These are phyloP conservation scores for Norana najaformis DNA, from an alignment of 2,888 invertebrate species.

Conservation along the genomic window DNA sequence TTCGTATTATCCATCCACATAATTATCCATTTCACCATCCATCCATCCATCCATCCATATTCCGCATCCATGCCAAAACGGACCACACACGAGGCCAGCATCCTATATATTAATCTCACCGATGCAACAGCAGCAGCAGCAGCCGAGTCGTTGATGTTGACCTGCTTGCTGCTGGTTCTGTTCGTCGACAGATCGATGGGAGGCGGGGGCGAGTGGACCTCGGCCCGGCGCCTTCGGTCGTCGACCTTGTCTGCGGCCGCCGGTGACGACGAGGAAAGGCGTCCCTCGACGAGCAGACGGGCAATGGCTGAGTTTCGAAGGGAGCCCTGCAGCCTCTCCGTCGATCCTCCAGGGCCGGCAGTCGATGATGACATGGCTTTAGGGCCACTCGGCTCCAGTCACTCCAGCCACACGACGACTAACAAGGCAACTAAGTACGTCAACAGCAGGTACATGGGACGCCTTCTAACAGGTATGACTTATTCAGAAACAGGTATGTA, in stretches of 20 bases:
- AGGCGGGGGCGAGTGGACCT: conserved; percentile 9
- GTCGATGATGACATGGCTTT: neutral
- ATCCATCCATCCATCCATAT: too few relatives aligned
- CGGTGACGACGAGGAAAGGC: conserved; percentile 23
- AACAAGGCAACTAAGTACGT: neutral
- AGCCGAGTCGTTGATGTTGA: neutral
- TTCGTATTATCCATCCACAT: neutral
- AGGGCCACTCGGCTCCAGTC: neutral
- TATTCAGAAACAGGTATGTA: too few relatives aligned
- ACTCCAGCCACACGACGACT: neutral
- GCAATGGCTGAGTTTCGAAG: conserved; percentile 41
- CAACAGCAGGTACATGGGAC: neutral
- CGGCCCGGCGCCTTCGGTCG: neutral
- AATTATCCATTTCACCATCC: too few relatives aligned
- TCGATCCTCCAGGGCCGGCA: neutral
- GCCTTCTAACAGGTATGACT: neutral
- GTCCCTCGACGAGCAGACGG: conserved; percentile 40
- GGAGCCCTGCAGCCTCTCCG: conserved; percentile 23
- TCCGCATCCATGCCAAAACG: neutral
- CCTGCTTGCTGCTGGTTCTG: neutral
- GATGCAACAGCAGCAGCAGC: neutral
- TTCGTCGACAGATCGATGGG: conserved; percentile 28
- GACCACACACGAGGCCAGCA: neutral
- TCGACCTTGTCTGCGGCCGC: conserved; percentile 8
- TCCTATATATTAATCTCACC: neutral